Conservation (phyloP, 2,113 vertebrate species). For the Scomber colias region DNA sequence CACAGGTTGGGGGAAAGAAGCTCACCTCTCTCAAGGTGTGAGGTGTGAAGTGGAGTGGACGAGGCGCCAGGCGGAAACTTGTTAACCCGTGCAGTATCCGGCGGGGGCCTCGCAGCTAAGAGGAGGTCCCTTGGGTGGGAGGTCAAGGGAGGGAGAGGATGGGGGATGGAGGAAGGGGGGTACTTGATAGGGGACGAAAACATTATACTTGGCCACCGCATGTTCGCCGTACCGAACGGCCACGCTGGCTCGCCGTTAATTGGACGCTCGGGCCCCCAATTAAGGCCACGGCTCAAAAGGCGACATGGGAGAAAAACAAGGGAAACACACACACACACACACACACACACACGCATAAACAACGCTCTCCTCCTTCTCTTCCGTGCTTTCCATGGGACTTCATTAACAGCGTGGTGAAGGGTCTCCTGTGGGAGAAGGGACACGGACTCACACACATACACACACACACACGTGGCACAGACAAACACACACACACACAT, state of each 20-base stretch:
- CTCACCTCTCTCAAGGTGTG: slow-evolving; percentile 41
- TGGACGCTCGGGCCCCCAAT: slow-evolving; percentile 92
- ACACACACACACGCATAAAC: not conserved
- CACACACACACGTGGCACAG: not conserved
- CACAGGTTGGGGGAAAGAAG: slow-evolving; percentile 37
- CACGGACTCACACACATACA: slow-evolving; percentile 28
- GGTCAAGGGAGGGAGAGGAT: slow-evolving; percentile 1
- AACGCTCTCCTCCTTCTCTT: not conserved
- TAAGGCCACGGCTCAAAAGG: slow-evolving; percentile 89
- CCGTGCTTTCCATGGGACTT: slow-evolving; percentile 81
- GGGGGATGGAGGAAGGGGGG: not conserved
- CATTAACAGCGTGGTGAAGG: slow-evolving; percentile 79
- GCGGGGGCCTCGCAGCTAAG: slow-evolving; percentile 12
- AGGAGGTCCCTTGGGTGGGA: slow-evolving; percentile 36
- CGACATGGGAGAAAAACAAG: slow-evolving; percentile 78
- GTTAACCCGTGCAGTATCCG: slow-evolving; percentile 46
- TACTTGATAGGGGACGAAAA: slow-evolving; percentile 14
- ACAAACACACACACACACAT: slow-evolving; percentile 42
- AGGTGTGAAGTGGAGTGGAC: slow-evolving; percentile 49
- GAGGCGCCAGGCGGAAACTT: slow-evolving; percentile 28
- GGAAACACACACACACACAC: slow-evolving; percentile 20
- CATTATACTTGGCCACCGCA: slow-evolving; percentile 72
- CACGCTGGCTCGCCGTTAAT: slow-evolving; percentile 85
- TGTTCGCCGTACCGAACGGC: slow-evolving; percentile 85
- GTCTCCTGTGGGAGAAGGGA: slow-evolving; percentile 69